Percentiles rank a stretch among this genome's conserved stretches.
phyloP scores from a whole-genome alignment of 2,113 vertebrate genomes.

The Marmota monax region DNA sequence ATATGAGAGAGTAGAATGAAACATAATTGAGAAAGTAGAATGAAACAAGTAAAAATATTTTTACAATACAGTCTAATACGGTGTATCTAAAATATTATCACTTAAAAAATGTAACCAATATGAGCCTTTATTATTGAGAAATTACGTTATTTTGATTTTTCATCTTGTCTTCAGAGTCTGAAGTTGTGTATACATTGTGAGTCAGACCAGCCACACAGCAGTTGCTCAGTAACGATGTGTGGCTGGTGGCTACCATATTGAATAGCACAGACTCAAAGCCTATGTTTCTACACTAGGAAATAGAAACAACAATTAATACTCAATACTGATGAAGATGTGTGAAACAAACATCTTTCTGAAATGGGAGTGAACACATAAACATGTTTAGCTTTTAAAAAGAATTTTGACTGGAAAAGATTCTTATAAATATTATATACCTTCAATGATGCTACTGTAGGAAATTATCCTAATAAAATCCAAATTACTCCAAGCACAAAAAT shows the following conservation, averaged over 20 bases:
- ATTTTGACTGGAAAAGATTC: background rate
- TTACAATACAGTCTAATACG: background rate
- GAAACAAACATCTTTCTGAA: background rate
- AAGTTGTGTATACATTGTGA: rapidly evolving
- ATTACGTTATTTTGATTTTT: background rate
- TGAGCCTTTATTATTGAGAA: background rate
- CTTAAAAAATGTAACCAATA: background rate
- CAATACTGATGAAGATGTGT: background rate
- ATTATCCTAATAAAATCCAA: background rate
- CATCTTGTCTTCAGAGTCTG: background rate
- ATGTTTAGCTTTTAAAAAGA: background rate
- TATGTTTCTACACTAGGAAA: background rate
- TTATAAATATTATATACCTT: background rate
- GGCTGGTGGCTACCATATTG: background rate
- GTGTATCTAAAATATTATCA: background rate
- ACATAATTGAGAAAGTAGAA: background rate
- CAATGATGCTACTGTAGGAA: background rate
- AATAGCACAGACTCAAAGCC: background rate
- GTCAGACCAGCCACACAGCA: background rate
- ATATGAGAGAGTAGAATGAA: background rate
- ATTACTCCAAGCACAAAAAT: background rate
- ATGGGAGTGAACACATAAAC: background rate
- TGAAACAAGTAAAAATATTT: background rate
- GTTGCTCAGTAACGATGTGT: background rate
- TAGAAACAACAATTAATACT: background rate